Evolutionary conservation across 2,797 vertebrate genomes (phyloP).

Genomic region (Lacerta agilis): DNA sequence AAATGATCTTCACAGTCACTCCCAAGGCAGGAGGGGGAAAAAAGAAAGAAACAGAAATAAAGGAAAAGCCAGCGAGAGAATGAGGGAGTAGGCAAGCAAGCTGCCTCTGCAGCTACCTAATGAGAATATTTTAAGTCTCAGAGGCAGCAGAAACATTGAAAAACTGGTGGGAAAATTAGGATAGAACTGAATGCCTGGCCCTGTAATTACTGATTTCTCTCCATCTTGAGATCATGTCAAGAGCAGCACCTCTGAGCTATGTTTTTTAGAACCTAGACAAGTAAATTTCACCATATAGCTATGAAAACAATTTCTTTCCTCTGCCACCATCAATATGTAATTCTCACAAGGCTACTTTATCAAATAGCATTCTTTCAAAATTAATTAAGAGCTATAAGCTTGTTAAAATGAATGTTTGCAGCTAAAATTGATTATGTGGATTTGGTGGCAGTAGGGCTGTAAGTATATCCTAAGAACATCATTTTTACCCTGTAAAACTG

Average conservation of each 20-base stretch:
- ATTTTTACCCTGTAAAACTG: slow-evolving; percentile 69
- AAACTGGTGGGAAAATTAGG: slow-evolving; percentile 83
- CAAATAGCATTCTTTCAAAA: slow-evolving; percentile 73
- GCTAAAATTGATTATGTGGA: slow-evolving; percentile 68
- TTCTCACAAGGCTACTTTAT: slow-evolving; percentile 74
- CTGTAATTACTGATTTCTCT: slow-evolving; percentile 79
- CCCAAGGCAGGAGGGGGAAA: slow-evolving; percentile 78
- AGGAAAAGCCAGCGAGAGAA: slow-evolving; percentile 63
- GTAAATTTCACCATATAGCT: slow-evolving; percentile 69
- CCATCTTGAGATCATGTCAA: slow-evolving; percentile 77
- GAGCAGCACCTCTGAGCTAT: slow-evolving; percentile 78
- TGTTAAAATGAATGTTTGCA: slow-evolving; percentile 71
- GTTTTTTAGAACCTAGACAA: slow-evolving; percentile 68
- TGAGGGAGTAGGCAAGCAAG: slow-evolving; percentile 74
- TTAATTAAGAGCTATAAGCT: slow-evolving; percentile 78
- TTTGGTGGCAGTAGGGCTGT: slow-evolving; percentile 19
- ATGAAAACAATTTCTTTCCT: slow-evolving; percentile 74
- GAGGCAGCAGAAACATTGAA: slow-evolving; percentile 80
- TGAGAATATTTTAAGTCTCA: slow-evolving; percentile 81
- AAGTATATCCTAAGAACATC: slow-evolving; percentile 64
- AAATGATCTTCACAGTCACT: slow-evolving; percentile 87
- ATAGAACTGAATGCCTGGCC: slow-evolving; percentile 77
- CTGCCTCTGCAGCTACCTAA: slow-evolving; percentile 80
- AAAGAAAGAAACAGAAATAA: slow-evolving; percentile 56
- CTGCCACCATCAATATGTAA: slow-evolving; percentile 74